phyloP scores from a whole-genome alignment of 2,797 vertebrate species.

The Esox lucius region DNA sequence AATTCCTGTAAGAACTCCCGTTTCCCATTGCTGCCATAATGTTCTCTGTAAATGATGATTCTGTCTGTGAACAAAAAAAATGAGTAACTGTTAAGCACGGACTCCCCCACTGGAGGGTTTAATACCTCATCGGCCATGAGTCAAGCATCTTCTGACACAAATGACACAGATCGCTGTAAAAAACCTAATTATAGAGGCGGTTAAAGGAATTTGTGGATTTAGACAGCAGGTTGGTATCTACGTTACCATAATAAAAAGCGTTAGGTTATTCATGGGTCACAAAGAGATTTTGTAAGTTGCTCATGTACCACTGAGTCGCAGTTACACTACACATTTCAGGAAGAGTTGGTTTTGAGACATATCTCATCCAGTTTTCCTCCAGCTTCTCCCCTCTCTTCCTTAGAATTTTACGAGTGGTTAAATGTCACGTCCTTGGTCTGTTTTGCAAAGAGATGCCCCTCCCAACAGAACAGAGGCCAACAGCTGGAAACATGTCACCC shows the following conservation, averaged over 20 bases:
- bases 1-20: too few relatives aligned
- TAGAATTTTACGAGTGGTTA: neutral
- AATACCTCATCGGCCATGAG: neutral
- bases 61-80: neutral
- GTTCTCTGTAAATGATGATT: too few relatives aligned
- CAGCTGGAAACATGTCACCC: conserved; percentile 19
- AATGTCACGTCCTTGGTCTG: neutral
- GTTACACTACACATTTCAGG: neutral
- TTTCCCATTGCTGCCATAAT: too few relatives aligned
- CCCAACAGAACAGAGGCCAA: neutral
- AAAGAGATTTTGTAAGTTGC: neutral
- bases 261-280: neutral
- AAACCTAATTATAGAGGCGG: neutral
- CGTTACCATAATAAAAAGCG: neutral
- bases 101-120: neutral
- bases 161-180: too few relatives aligned
- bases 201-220: neutral
- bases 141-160: neutral
- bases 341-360: neutral
- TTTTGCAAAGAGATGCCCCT: neutral
- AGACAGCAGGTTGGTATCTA: neutral
- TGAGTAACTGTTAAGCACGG: conserved; percentile 1
- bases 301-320: neutral
- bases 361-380: neutral
- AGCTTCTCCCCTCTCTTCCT: neutral